Evolutionary conservation across 1,140 invertebrate species (phyloP).

Genomic region (Micrasema minimum): DNA sequence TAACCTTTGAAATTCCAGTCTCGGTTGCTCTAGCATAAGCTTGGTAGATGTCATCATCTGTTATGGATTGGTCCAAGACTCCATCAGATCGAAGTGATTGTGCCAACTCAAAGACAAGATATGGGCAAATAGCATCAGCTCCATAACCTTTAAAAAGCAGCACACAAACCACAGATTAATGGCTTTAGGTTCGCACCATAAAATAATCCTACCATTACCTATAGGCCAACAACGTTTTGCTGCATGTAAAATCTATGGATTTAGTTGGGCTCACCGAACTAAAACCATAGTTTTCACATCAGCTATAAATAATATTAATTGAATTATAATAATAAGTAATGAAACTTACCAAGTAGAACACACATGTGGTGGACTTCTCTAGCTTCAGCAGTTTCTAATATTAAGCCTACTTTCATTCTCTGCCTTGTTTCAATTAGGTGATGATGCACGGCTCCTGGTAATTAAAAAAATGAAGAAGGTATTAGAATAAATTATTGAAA

Average conservation of each 20-base stretch:
- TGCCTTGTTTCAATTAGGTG: conserved; percentile 94
- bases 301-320: too few species aligned
- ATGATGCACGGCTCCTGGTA: conserved; percentile 88
- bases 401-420: conserved; percentile 94
- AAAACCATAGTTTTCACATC: too few species aligned
- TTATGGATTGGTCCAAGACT: conserved; percentile 78
- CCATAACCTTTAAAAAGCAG: conserved; percentile 77
- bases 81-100: conserved; percentile 83
- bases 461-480: conserved; percentile 1
- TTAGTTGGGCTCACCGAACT: too few species aligned
- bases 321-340: too few species aligned
- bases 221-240: too few species aligned
- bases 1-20: conserved; percentile 81
- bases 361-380: conserved; percentile 98
- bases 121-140: conserved; percentile 97
- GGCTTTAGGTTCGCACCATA: too few species aligned
- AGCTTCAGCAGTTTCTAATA: conserved; percentile 94
- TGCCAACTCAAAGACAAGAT: conserved; percentile 94
- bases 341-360: conserved; percentile 80
- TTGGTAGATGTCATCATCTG: conserved; percentile 87
- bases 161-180: too few species aligned
- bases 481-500: too few species aligned
- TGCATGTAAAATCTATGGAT: not conserved
- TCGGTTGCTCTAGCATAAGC: conserved; percentile 78
- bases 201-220: too few species aligned